Base-by-base conservation (phyloP, 1,140 invertebrate genomes). In the Tetragonula clypearis region DNA sequence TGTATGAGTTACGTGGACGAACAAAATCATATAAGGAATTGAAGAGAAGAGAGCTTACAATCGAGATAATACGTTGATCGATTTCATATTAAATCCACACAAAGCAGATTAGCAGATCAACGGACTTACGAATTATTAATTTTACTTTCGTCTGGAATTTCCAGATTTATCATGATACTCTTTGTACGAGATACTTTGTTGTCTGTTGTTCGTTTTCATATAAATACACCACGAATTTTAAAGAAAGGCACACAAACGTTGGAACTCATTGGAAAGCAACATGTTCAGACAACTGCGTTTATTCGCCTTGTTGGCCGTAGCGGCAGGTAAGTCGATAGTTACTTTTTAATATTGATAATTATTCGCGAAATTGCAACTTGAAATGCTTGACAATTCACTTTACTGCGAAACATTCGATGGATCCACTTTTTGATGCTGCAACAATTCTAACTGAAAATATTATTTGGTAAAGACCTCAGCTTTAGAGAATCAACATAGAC, bases 261-360 rank as follows among this genome's bases (percentile, higher is more conserved):
- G 9, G 2, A 41, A 56, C 15, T n/a, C 26, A 2, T 9, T 62
- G 9, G 41, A 53, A 26, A 55, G 23, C 76, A 79, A 84, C 15
- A 84, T 84, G 82, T 73, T 73, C 30, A 2, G 2, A 19, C 56
- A 35, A 79, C 26, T 79, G 49, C 41, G 49, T 60, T 30, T 79
- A 5, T n/a, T 84, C 26, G 60, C 26, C 0, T 30, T 90, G 30
- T 30, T 85, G 30, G 86, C 77, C 8, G 4, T 83, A 17, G 81
- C 86, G 12, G 19, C 75, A 68, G 89, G 88, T 90, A 84, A 84
- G 41, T 30, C 17, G 11, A 41, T 5, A 3, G 21, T 41, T 11
- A 5, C 17, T 14, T 77, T 56, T 30, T 30, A 21, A 21, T 30
- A 15, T 1, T 0, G 0, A 19, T 11, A 15, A 4, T 71, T 6